phyloP scores from a whole-genome alignment of 2,888 invertebrate genomes.

The Hirtodrosophila histrioides region DNA sequence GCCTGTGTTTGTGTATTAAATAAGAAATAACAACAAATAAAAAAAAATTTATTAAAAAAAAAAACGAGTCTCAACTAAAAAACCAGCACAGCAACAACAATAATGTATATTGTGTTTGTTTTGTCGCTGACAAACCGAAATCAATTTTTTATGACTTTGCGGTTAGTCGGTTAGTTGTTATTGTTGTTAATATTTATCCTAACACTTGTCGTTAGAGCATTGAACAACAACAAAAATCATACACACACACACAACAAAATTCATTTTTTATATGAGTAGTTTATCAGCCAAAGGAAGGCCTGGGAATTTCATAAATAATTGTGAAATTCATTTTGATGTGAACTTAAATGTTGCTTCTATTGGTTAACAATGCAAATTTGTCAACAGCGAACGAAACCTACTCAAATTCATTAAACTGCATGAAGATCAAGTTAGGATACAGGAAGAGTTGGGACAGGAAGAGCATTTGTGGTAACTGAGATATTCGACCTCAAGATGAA shows the following conservation, averaged over 20 bases:
- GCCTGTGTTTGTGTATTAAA: constrained; percentile 17
- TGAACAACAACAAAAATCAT: background rate
- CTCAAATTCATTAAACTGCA: no score
- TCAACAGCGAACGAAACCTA: no score
- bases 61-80: constrained; percentile 12
- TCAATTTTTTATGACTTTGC: constrained; percentile 55
- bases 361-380: no score
- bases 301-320: background rate
- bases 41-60: background rate
- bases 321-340: no score
- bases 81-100: constrained; percentile 11
- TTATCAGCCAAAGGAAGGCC: no score
- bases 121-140: constrained; percentile 44
- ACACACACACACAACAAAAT: background rate
- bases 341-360: no score
- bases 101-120: constrained; percentile 31
- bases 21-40: constrained; percentile 3
- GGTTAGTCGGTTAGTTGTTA: constrained; percentile 56
- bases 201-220: constrained; percentile 49
- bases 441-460: no score
- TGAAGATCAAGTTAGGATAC: no score
- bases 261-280: background rate
- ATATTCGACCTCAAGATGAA: no score
- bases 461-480: no score
- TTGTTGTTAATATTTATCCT: constrained; percentile 59